A percentile compares a stretch with the other conserved stretches of the same genome.
Evolutionary conservation across 2,888 invertebrate genomes (phyloP).

Genomic region (Catonia carolina): DNA sequence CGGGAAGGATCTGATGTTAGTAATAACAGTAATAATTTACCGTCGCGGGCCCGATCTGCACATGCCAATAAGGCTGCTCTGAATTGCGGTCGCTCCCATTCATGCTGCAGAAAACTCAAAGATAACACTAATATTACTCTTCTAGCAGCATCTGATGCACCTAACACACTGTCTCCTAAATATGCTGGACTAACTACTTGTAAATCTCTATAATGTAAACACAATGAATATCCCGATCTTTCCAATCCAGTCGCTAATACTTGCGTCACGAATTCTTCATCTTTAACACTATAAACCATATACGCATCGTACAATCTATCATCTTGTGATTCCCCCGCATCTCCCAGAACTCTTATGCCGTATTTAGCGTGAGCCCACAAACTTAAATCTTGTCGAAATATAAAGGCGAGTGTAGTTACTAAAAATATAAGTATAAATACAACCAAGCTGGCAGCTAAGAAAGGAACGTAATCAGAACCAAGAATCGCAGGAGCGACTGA

Average conservation of each 20-base stretch:
- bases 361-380: slow-evolving; percentile 84
- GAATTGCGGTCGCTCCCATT: slow-evolving; percentile 88
- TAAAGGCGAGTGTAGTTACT: slow-evolving; percentile 68
- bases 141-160: slow-evolving; percentile 80
- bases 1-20: slow-evolving; percentile 69
- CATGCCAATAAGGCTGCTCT: slow-evolving; percentile 86
- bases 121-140: slow-evolving; percentile 82
- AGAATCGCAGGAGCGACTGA: slow-evolving; percentile 67
- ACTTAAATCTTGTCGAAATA: slow-evolving; percentile 77
- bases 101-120: slow-evolving; percentile 82
- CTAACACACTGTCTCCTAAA: slow-evolving; percentile 53
- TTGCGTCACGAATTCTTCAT: slow-evolving; percentile 82
- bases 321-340: slow-evolving; percentile 52
- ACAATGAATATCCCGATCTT: slow-evolving; percentile 72
- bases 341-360: slow-evolving; percentile 66
- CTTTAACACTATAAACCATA: slow-evolving; percentile 86
- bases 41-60: slow-evolving; percentile 73
- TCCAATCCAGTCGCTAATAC: slow-evolving; percentile 78
- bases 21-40: slow-evolving; percentile 82
- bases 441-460: slow-evolving; percentile 72
- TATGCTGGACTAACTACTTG: slow-evolving; percentile 36
- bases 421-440: slow-evolving; percentile 70
- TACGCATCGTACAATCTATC: slow-evolving; percentile 86
- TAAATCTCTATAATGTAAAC: slow-evolving; percentile 83
- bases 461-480: slow-evolving; percentile 75